These are phyloP conservation scores for Tipula confusa DNA, from an alignment of 2,888 invertebrate genomes.

Conservation along the genomic window DNA sequence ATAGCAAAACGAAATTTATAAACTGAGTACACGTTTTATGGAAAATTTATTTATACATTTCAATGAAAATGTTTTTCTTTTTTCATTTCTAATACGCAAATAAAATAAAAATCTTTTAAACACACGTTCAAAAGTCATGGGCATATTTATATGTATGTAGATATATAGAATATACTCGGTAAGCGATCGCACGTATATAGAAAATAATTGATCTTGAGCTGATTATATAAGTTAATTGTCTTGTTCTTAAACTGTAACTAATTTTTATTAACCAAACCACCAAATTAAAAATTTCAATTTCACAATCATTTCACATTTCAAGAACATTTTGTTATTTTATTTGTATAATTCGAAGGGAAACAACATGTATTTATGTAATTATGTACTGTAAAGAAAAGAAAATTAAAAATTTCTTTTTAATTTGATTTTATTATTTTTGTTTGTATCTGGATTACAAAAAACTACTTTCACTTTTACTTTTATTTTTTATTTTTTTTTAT, in stretches of 20 bases:
- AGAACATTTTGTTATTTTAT: not conserved
- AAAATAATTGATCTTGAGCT: not conserved
- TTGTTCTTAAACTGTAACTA: not conserved
- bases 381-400: not conserved
- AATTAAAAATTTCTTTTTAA: not conserved
- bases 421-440: not conserved
- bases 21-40: not conserved
- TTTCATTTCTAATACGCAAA: slow-evolving; percentile 8
- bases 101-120: not conserved
- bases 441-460: not conserved
- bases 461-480: slow-evolving; percentile 25
- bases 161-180: not conserved
- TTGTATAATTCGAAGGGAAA: not conserved
- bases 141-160: no score
- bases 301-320: slow-evolving; percentile 9
- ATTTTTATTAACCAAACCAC: not conserved
- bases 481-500: not conserved
- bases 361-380: not conserved
- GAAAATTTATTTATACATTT: slow-evolving; percentile 9
- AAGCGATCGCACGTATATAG: not conserved
- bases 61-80: not conserved
- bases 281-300: not conserved
- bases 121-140: not conserved
- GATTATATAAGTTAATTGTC: not conserved
- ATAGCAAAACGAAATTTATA: not conserved